Conservation (phyloP, 2,113 vertebrate genomes). For the Siniperca chuatsi region DNA sequence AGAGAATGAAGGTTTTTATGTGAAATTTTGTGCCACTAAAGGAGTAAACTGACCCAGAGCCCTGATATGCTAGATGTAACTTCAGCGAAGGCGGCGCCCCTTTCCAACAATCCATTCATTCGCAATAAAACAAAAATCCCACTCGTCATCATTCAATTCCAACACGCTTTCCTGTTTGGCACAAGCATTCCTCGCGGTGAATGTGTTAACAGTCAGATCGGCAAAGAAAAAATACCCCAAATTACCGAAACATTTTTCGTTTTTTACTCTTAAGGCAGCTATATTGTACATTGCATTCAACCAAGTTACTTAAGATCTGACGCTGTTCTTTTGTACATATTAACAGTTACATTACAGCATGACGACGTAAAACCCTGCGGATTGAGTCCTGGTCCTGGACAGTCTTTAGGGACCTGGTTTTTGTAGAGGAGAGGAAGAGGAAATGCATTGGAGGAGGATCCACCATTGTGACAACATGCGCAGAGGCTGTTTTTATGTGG, state of each 20-base stretch:
- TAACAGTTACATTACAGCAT: slow-evolving; percentile 46
- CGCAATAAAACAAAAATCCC: slow-evolving; percentile 2
- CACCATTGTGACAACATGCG: background rate
- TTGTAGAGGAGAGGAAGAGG: background rate
- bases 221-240: slow-evolving; percentile 9
- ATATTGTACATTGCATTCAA: slow-evolving; percentile 53
- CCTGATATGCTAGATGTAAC: background rate
- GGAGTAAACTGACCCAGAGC: background rate
- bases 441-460: background rate
- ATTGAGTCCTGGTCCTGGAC: slow-evolving; percentile 23
- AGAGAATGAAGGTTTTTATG: background rate
- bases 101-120: slow-evolving; percentile 16
- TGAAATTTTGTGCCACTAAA: background rate
- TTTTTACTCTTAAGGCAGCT: slow-evolving; percentile 71
- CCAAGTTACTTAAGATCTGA: slow-evolving; percentile 17
- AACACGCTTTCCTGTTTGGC: slow-evolving; percentile 53
- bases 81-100: background rate
- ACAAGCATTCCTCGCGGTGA: slow-evolving; percentile 6
- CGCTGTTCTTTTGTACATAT: slow-evolving; percentile 48
- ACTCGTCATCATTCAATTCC: slow-evolving; percentile 1
- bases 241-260: background rate
- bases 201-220: slow-evolving; percentile 36
- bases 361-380: slow-evolving; percentile 20
- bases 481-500: background rate
- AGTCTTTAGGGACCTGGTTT: slow-evolving; percentile 37